Evolutionary conservation across 2,797 vertebrate species (phyloP).

Genomic region (Mionectes olivaceus): DNA sequence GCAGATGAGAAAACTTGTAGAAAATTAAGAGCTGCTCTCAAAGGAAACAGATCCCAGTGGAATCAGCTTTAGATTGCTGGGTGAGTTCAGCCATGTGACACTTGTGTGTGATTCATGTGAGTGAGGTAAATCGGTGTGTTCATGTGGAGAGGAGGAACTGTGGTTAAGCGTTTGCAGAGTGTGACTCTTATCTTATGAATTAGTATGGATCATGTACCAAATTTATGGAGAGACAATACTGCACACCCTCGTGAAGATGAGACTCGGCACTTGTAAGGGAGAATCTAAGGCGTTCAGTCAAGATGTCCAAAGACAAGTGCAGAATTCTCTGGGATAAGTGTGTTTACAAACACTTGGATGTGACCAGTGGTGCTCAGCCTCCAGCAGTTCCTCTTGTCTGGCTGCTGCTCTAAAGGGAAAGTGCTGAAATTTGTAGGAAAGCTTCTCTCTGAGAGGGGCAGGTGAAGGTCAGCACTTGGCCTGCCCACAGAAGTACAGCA

Average conservation of each 20-base stretch:
- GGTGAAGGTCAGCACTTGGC: conserved; percentile 24
- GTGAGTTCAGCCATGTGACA: neutral
- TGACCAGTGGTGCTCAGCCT: neutral
- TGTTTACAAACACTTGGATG: conserved; percentile 9
- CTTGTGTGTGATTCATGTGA: neutral
- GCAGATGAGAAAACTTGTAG: conserved; percentile 25
- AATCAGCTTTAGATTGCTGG: neutral
- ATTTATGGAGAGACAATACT: neutral
- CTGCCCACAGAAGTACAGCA: neutral
- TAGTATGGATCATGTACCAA: neutral
- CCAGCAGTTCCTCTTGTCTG: neutral
- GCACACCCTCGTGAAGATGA: neutral
- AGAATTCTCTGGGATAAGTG: neutral
- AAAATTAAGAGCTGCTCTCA: conserved; percentile 17
- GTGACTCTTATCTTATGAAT: neutral
- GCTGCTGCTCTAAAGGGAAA: conserved; percentile 10
- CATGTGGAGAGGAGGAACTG: neutral
- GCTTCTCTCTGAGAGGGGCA: neutral
- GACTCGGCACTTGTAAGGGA: neutral
- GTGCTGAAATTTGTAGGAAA: conserved; percentile 34
- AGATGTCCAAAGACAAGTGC: neutral
- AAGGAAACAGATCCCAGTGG: conserved; percentile 1
- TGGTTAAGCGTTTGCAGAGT: neutral
- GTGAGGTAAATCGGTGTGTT: neutral
- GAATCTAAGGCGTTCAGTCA: neutral